Percentiles rank a stretch among this genome's conserved stretches.
Conservation (phyloP, 1,140 invertebrate genomes). For the Drosophila truncata region DNA sequence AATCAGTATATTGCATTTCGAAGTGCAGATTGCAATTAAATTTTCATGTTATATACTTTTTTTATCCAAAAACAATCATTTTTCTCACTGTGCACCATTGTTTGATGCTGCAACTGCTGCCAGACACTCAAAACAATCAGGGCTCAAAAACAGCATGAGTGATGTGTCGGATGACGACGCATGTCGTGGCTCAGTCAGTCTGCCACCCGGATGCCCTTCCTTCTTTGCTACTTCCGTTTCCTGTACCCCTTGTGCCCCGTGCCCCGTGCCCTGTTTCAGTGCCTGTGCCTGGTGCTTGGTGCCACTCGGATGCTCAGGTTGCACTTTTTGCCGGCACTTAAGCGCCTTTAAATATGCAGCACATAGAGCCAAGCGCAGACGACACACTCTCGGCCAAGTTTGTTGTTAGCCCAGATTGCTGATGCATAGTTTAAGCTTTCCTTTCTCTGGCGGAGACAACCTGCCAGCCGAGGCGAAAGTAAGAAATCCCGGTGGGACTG, state of each 20-base stretch:
- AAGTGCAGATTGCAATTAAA: fast-evolving
- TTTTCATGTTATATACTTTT: background rate
- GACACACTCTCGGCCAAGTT: conserved; percentile 48
- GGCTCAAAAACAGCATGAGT: conserved; percentile 77
- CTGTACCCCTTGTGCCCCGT: background rate
- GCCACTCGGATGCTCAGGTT: conserved; percentile 41
- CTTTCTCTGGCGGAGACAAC: conserved; percentile 25
- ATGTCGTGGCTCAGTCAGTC: conserved; percentile 16
- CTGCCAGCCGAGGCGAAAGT: conserved; percentile 13
- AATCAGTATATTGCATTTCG: too few species aligned
- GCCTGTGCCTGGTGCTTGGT: background rate
- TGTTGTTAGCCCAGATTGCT: conserved; percentile 54
- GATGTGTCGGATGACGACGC: conserved; percentile 68
- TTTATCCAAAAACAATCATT: too few species aligned
- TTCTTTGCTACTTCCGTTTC: conserved; percentile 11
- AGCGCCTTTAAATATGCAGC: conserved; percentile 80
- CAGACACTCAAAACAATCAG: conserved; percentile 77
- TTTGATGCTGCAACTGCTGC: conserved; percentile 24
- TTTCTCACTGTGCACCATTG: conserved; percentile 19
- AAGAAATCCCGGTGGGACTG: conserved; percentile 5
- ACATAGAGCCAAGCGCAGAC: conserved; percentile 43
- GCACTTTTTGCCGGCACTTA: conserved; percentile 77
- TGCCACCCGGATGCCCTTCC: conserved; percentile 4
- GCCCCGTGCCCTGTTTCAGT: background rate
- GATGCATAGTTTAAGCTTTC: conserved; percentile 42